phyloP scores from a whole-genome alignment of 1,140 invertebrate genomes.

The Eumaeus atala region DNA sequence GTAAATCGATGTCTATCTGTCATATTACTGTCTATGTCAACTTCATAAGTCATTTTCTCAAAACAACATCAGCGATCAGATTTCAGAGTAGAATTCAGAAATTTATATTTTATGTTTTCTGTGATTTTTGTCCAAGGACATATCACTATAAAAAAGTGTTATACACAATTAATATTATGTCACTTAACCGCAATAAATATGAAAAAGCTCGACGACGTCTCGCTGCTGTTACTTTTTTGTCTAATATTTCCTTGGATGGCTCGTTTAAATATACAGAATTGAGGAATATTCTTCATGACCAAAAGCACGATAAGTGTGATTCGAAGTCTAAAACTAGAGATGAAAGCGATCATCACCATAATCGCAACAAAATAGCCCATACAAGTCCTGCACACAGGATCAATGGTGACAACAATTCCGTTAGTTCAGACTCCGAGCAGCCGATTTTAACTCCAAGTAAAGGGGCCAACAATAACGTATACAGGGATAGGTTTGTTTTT shows the following conservation, averaged over 20 bases:
- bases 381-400: conserved; percentile 55
- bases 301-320: conserved; percentile 50
- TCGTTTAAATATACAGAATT: conserved; percentile 84
- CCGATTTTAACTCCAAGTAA: conserved; percentile 56
- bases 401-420: conserved; percentile 73
- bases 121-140: no score
- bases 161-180: conserved; percentile 30
- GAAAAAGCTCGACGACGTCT: conserved; percentile 79
- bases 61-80: no score
- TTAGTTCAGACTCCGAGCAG: conserved; percentile 81
- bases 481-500: conserved; percentile 76
- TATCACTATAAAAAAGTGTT: no score
- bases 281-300: conserved; percentile 42
- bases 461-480: conserved; percentile 52
- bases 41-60: no score
- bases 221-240: conserved; percentile 92
- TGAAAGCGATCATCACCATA: conserved; percentile 34
- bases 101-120: no score
- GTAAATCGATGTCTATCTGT: no score
- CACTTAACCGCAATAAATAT: conserved; percentile 57
- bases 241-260: conserved; percentile 95
- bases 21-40: no score
- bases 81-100: no score
- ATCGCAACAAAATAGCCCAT: conserved; percentile 40
- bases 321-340: conserved; percentile 30